Percentiles rank a stretch among this genome's conserved stretches.
These are phyloP conservation scores for Azemiops feae DNA, from an alignment of 2,113 vertebrate genomes.

Conservation along the genomic window DNA sequence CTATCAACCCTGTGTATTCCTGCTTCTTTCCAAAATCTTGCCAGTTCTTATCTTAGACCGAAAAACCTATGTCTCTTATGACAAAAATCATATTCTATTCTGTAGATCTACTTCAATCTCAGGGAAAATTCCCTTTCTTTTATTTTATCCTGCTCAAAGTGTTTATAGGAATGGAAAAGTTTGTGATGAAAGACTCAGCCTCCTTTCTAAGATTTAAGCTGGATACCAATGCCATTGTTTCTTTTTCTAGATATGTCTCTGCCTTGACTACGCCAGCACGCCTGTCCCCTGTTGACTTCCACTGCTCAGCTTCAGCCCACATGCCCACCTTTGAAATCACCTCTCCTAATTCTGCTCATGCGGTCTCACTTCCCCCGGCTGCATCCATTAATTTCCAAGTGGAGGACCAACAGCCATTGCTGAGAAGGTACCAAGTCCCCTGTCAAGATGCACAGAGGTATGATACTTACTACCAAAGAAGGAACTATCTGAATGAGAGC, in stretches of 20 bases:
- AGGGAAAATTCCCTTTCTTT: neutral
- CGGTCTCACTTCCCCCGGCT: constrained; percentile 89
- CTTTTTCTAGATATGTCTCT: constrained; percentile 87
- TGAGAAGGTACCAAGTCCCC: constrained; percentile 85
- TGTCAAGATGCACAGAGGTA: constrained; percentile 86
- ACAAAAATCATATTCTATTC: neutral
- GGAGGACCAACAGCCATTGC: constrained; percentile 90
- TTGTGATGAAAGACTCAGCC: too few relatives aligned
- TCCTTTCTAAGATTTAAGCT: fast-evolving
- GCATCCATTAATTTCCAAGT: constrained; percentile 84
- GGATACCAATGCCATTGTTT: constrained; percentile 13
- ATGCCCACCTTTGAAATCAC: constrained; percentile 98
- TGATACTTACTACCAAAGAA: constrained; percentile 89
- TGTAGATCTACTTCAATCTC: neutral
- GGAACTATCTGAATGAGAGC: constrained; percentile 89
- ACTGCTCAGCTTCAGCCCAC: constrained; percentile 91
- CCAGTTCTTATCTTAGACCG: neutral
- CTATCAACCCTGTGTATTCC: neutral
- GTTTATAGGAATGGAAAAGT: neutral
- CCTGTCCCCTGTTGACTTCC: constrained; percentile 94
- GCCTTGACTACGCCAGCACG: constrained; percentile 95
- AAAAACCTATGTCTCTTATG: neutral
- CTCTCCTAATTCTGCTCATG: constrained; percentile 89
- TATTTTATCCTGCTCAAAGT: neutral
- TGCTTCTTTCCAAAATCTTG: neutral